phyloP scores from a whole-genome alignment of 1,140 invertebrate genomes.

The Phymorhynchus buccinoides region DNA sequence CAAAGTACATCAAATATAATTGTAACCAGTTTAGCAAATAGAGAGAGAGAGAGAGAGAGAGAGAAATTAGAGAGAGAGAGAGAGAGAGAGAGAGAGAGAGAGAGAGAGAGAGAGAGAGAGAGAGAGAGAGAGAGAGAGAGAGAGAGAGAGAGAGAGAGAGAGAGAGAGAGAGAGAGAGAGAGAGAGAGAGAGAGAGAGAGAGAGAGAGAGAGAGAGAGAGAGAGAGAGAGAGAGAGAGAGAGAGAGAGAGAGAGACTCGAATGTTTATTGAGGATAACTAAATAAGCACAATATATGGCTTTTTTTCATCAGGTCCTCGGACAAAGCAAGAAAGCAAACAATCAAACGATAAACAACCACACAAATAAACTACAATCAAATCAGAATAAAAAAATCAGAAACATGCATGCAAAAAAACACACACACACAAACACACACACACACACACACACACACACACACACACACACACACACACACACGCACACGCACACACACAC shows the following conservation, averaged over 20 bases:
- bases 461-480: constrained; percentile 20
- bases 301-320: too few relatives aligned
- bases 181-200: constrained; percentile 17
- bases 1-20: too few relatives aligned
- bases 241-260: constrained; percentile 10
- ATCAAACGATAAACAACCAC: too few relatives aligned
- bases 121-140: constrained; percentile 1
- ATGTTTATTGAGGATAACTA: too few relatives aligned
- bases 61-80: constrained; percentile 20
- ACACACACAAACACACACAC: constrained; percentile 18
- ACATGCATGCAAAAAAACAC: neutral
- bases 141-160: neutral
- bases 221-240: constrained; percentile 16
- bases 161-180: constrained; percentile 22
- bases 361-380: too few relatives aligned
- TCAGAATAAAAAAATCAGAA: too few relatives aligned
- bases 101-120: neutral
- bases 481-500: constrained; percentile 1
- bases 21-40: neutral
- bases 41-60: neutral
- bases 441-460: neutral
- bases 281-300: too few relatives aligned
- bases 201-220: constrained; percentile 17
- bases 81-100: neutral
- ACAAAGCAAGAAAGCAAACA: too few relatives aligned